Base-by-base conservation (phyloP, 2,888 invertebrate genomes). In the Lepidochitona cinerea region DNA sequence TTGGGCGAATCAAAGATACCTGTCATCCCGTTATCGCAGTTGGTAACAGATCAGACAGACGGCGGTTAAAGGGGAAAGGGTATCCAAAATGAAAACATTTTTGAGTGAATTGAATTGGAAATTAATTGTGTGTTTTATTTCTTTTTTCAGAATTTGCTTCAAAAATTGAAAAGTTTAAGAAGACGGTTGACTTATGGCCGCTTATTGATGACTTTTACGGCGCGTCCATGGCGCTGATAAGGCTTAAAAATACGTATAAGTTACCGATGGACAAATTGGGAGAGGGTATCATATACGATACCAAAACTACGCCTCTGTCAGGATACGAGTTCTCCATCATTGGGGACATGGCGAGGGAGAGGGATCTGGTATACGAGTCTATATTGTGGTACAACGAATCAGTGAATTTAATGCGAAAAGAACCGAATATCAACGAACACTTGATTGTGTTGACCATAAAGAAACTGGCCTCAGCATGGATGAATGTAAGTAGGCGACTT, bases 301-400 rank as follows among this genome's bases (percentile, higher is more conserved):
- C 59, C 9, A 14, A 59, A 32, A 59, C 59, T 23, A 26, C 29
- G 12, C 59, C 59, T 29, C 59, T 59, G 14, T 29, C 59, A 32
- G 59, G 29, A 59, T 26, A 29, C 59, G 59, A 59, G 29, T 59
- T 59, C 59, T 59, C 59, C 59, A 23, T 59, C 29, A 59, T 59
- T 59, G 59, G 59, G 26, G 59, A 59, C 26, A 59, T 14, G 4
- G 59, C 59, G 1, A 59, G 32, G 12, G 59, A 59, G 26, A 59
- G 59, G 29, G 59, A 59, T 4, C 23, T 59, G 23, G 29, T 26
- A 32, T 59, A 59, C 9, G 59, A 59, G 9, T 59, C 59, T 3
- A 32, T 59, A 2, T 32, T 59, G 2, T 59, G 59, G 59, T 59
- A 59, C 26, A 59, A 59, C 59, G 12, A 59, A 26, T 59, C 59